Evolutionary conservation across 2,888 invertebrate genomes (phyloP).

Genomic region (Furcula furcula): DNA sequence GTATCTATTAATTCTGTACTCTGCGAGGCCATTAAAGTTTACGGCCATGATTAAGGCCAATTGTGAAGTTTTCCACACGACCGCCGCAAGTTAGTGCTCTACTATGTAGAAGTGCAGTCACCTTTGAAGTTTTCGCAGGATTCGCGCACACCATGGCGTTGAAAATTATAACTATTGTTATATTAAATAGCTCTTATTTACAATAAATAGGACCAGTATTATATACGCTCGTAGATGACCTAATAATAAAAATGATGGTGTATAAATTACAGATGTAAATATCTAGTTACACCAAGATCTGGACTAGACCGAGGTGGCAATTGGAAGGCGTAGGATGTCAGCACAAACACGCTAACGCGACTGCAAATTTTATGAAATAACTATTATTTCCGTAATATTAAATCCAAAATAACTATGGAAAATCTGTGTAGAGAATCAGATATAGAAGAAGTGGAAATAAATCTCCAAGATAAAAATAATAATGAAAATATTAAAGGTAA

Average conservation of each 20-base stretch:
- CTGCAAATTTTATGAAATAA: constrained; percentile 11
- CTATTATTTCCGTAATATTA: background rate
- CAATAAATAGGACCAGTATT: too few species aligned
- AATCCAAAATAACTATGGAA: constrained; percentile 2
- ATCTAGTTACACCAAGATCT: constrained; percentile 13
- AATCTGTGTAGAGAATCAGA: constrained; percentile 7
- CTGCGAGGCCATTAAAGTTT: constrained; percentile 49
- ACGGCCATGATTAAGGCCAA: constrained; percentile 43
- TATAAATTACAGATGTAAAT: too few species aligned
- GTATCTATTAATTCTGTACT: constrained; percentile 38
- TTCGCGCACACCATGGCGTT: constrained; percentile 11
- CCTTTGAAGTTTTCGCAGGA: constrained; percentile 40
- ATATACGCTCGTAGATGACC: too few species aligned
- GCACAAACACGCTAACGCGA: constrained; percentile 20
- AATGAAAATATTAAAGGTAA: background rate
- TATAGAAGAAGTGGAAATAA: constrained; percentile 4
- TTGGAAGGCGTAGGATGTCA: constrained; percentile 22
- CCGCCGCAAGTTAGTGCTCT: constrained; percentile 40
- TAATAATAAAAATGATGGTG: too few species aligned
- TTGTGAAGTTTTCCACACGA: constrained; percentile 53
- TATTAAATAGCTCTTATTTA: too few species aligned
- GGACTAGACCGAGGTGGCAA: constrained; percentile 27
- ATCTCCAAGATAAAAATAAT: constrained; percentile 11
- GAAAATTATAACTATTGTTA: constrained; percentile 4
- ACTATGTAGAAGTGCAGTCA: constrained; percentile 69